Percentiles rank a stretch among this genome's conserved stretches.
Evolutionary conservation across 2,113 vertebrate species (phyloP).

Genomic region (Gambusia holbrooki): DNA sequence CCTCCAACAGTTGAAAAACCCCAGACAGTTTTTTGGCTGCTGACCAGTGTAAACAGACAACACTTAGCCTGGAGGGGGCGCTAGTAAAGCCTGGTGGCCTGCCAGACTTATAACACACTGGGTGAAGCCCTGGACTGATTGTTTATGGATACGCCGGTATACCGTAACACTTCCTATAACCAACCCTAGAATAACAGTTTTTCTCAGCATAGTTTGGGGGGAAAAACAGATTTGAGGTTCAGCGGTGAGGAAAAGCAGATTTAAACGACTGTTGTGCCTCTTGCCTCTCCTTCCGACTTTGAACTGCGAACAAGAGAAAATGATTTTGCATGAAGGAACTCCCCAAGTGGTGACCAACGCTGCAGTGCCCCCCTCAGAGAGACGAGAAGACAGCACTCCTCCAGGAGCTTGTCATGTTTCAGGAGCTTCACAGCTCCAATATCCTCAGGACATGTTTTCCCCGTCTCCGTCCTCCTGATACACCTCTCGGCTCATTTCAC

Average conservation of each 20-base stretch:
- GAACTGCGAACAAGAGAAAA: conserved; percentile 5
- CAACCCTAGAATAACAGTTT: too few species aligned
- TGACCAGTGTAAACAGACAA: too few species aligned
- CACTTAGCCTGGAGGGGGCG: too few species aligned
- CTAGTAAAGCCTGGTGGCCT: too few species aligned
- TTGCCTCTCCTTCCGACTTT: not conserved
- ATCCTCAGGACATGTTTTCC: conserved; percentile 35
- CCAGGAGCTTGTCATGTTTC: conserved; percentile 48
- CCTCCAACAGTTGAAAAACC: too few species aligned
- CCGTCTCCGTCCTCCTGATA: conserved; percentile 10
- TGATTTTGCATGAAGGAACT: conserved; percentile 42
- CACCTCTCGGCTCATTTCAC: conserved; percentile 48
- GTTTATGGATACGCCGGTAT: too few species aligned
- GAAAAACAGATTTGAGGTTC: not conserved
- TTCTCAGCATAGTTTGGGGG: too few species aligned
- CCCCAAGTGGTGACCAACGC: conserved; percentile 46
- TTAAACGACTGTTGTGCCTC: conserved; percentile 4
- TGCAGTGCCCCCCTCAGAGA: conserved; percentile 16
- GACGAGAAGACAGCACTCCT: conserved; percentile 35
- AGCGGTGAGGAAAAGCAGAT: not conserved
- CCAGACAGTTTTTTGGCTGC: too few species aligned
- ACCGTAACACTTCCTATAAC: too few species aligned
- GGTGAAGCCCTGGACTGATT: too few species aligned
- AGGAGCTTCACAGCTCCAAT: conserved; percentile 36
- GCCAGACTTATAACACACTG: too few species aligned